Base-by-base conservation (phyloP, 2,113 vertebrate species). In the Albula goreensis region DNA sequence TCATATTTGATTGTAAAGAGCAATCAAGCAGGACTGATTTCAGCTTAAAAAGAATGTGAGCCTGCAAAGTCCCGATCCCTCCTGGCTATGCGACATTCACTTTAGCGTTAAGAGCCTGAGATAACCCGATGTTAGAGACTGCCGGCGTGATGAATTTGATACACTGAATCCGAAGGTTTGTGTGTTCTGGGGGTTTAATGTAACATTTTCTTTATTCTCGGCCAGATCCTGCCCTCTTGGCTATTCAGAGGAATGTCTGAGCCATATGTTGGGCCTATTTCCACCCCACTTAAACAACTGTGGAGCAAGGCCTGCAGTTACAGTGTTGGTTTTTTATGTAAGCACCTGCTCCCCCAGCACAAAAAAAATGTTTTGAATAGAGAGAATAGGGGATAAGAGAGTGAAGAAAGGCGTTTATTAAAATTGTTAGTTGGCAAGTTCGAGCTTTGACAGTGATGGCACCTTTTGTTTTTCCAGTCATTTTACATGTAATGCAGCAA, bases 11-110 rank as follows among this genome's bases (percentile, higher is more conserved):
- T 91, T 91, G 60, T 66, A 88, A 90, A 89, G 85, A 77, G 90
- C 91, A 91, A 91, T 92, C 92, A 94, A 90, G 94, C 91, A 13
- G 84, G 84, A 92, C 93, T 93, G 92, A 94, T 94, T 94, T 92
- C 90, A 91, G 93, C 90, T 93, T 91, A 91, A 93, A 92, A 94
- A 92, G 91, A 91, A 92, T 89, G 91, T 93, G 89, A 92, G 90
- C 90, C 93, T 88, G 90, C 88, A 88, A 88, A 91, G 89, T 91
- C 90, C 87, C 88, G 90, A 89, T 91, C 50, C 88, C 90, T 85
- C 80, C 83, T 53, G 88, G 91, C 89, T 91, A 86, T 86, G 86
- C 87, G 88, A 84, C 90, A 89, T 89, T 86, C 88, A 89, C 91
- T 88, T 90, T 88, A 85, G 77, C 82, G 63, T 88, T 88, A 86